Base-by-base conservation (phyloP, 1,140 invertebrate species). In the Agrypnia vestita region DNA sequence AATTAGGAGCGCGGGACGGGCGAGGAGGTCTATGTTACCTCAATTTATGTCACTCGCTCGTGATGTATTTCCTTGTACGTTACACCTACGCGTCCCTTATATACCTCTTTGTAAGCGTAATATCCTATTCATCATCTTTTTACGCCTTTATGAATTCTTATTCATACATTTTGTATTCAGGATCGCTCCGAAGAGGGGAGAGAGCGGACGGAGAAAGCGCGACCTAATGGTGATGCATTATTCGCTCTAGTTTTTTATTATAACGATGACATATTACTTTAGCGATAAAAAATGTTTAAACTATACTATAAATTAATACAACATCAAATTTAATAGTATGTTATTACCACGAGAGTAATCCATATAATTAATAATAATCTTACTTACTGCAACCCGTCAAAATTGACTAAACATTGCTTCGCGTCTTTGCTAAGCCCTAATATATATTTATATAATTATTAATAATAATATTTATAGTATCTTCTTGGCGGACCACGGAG, bases 81-180 rank as follows among this genome's bases (percentile, higher is more conserved):
- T 25, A 78, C 81, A 82, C 82, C 76, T 72, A 79, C 79, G 67
- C 82, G 76, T 69, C 69, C 71, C 82, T 35, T 35, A 35, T 35
- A 35, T 35, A 35, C 25, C 25, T 35, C 25, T 83, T 83, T 83
- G 82, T 83, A 53, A 62, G 73, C 62, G 35, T 55, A 76, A 76
- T 79, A 81, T 80, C 77, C 80, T 82, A 83, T 83, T 83, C 82
- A 83, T 83, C 82, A 83, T 83, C 80, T 78, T 83, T 83, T 83
- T 78, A 83, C 82, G 80, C 80, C 78, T 83, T 80, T 82, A 75
- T 83, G 82, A 77, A 79, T 80, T 79, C 78, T 76, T 80, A 82
- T 82, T 82, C 80, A 82, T 74, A 79, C 78, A 78, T 76, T 75
- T 77, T 73, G 78, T 78, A 78, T 81, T 78, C 69, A 78, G 69